Base-by-base conservation (phyloP, 2,113 vertebrate genomes). In the Eleginops maclovinus region DNA sequence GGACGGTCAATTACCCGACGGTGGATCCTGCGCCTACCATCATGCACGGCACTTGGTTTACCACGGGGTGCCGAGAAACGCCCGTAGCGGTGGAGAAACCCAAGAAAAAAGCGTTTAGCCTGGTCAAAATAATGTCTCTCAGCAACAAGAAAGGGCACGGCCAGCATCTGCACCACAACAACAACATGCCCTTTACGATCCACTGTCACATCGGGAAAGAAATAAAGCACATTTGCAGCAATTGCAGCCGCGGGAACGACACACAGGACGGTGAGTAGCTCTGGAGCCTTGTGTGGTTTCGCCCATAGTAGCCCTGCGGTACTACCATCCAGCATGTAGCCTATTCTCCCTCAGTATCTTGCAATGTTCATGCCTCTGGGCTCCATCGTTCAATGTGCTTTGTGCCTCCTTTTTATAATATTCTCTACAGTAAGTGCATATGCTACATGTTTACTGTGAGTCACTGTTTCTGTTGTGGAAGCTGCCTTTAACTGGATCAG, bases 171-270 rank as follows among this genome's bases (percentile, higher is more conserved):
- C 93, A 91, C 49, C 75, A 90, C 93, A 96, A 95, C 87, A 94
- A 95, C 94, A 96, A 95, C 90, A 96, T 98, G 93, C 98, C 98
- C 85, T 99, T 99, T 71, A 96, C 96, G 87, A 96, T 99, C 90
- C 98, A 97, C 91, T 98, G 97, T 91, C 97, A 98, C 91, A 97
- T 99, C 87, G 96, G 98, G 83, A 99, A 98, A 91, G 98, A 99
- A 94, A 98, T 99, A 81, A 99, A 99, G 90, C 98, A 99, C 94
- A 99, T 99, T 85, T 99, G 98, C 97, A 97, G 98, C 95, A 99
- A 98, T 91, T 99, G 98, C 96, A 97, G 98, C 88, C 97, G 98
- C 51, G 97, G 96, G 79, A 96, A 96, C 89, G 96, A 96, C 89
- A 92, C 96, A 77, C 96, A 95, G 87, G 97, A 98, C 86, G 98